Percentiles rank a stretch among this genome's conserved stretches.
Evolutionary conservation across 2,888 invertebrate genomes (phyloP).

Genomic region (Eremobia ochroleuca): DNA sequence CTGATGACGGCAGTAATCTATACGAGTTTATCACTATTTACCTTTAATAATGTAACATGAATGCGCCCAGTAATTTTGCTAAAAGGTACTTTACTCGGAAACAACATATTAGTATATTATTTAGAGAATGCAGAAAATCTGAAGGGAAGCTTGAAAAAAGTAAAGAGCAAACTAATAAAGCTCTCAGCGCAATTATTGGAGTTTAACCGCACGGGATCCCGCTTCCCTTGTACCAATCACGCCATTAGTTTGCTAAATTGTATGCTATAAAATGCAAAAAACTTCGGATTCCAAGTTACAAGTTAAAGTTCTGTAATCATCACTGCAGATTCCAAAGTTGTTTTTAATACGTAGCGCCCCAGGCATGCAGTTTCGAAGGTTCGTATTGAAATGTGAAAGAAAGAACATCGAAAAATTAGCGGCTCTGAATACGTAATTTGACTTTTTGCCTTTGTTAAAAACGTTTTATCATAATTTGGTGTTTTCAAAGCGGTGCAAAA

Average conservation of each 20-base stretch:
- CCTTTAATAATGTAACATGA: constrained; percentile 25
- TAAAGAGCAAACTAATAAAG: constrained; percentile 71
- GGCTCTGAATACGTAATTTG: constrained; percentile 56
- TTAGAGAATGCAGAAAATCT: constrained; percentile 58
- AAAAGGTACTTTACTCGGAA: constrained; percentile 43
- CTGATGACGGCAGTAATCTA: constrained; percentile 22
- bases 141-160: constrained; percentile 62
- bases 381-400: constrained; percentile 56
- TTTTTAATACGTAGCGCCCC: constrained; percentile 67
- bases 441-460: constrained; percentile 49
- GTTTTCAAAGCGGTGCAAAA: constrained; percentile 56
- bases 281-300: constrained; percentile 72
- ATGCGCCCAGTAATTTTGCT: constrained; percentile 46
- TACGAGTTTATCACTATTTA: constrained; percentile 37
- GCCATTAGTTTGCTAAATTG: constrained; percentile 83
- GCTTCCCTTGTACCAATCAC: constrained; percentile 79
- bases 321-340: constrained; percentile 64
- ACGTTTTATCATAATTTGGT: constrained; percentile 60
- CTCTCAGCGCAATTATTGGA: constrained; percentile 73
- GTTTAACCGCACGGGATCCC: constrained; percentile 72
- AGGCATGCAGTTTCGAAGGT: constrained; percentile 60
- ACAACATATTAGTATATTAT: constrained; percentile 54
- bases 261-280: constrained; percentile 85
- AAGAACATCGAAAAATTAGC: constrained; percentile 46
- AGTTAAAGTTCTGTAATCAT: constrained; percentile 70